Base-by-base conservation (phyloP, 1,140 invertebrate species). In the Heliothis virescens region DNA sequence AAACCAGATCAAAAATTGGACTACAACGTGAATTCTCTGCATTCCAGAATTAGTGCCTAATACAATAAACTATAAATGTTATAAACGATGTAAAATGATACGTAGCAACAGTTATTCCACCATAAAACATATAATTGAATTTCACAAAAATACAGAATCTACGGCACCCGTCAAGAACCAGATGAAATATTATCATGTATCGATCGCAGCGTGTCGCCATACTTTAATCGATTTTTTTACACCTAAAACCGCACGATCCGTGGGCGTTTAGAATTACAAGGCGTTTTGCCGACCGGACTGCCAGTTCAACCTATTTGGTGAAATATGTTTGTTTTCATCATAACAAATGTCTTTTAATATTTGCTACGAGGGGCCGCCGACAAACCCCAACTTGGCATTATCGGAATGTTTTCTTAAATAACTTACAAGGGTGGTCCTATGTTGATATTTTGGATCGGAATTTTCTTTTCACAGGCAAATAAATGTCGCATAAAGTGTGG, bases 211-310 rank as follows among this genome's bases (percentile, higher is more conserved):
- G 87, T 94, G 92, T 93, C 89, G 92, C 89, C 93, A 87, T 89
- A 86, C 85, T 90, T 90, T 93, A 93, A 94, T 93, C 91, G 92
- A 93, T 94, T 94, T 94, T 92, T 94, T 94, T 94, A 94, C 93
- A 93, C 93, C 91, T 93, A 92, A 93, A 94, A 94, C 93, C 91
- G 89, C 93, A 92, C 86, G 89, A 91, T 84, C 88, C 83, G 91
- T 93, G 89, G 93, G 93, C 91, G 91, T 92, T 81, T 80, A 79
- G 86, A 87, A 91, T 93, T 91, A 93, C 91, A 90, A 93, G 91
- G 90, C 90, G 85, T 88, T 92, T 92, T 92, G 91, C 90, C 89
- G 91, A 88, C 83, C 82, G 76, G 90, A 87, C 84, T 83, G 79
- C 82, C 84, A 86, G 88, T 89, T 90, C 90, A 87, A 87, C 83